Evolutionary conservation across 1,140 invertebrate genomes (phyloP).

Genomic region (Zaprionus africanus): DNA sequence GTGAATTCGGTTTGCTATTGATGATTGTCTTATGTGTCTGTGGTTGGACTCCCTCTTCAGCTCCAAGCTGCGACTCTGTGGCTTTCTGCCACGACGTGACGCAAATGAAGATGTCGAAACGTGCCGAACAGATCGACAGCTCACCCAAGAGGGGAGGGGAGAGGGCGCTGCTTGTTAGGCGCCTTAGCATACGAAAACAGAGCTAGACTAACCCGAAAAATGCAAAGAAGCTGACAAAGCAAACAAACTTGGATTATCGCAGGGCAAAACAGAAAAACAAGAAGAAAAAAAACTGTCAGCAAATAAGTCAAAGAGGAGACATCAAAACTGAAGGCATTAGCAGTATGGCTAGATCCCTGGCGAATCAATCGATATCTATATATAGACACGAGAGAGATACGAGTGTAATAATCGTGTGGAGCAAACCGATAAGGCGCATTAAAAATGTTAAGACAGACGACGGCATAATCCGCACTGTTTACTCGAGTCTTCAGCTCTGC

Average conservation of each 20-base stretch:
- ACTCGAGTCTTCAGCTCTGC: not conserved
- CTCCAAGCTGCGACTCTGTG: conserved; percentile 11
- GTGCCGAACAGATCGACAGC: conserved; percentile 29
- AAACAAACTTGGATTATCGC: conserved; percentile 22
- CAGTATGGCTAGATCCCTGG: not conserved
- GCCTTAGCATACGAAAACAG: not conserved
- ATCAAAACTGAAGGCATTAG: conserved; percentile 4
- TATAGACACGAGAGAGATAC: not conserved
- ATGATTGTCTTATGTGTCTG: conserved; percentile 19
- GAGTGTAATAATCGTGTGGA: not conserved
- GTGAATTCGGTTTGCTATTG: not conserved
- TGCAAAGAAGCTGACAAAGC: conserved; percentile 38
- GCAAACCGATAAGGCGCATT: not conserved
- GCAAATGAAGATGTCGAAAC: conserved; percentile 52
- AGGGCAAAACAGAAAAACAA: conserved; percentile 2
- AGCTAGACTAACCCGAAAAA: conserved; percentile 23
- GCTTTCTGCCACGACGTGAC: conserved; percentile 47
- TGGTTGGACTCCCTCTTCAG: conserved; percentile 31
- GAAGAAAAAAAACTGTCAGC: conserved; percentile 15
- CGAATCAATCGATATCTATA: not conserved
- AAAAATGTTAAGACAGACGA: not conserved
- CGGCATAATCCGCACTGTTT: not conserved
- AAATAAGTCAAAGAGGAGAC: conserved; percentile 29
- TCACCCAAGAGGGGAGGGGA: not conserved
- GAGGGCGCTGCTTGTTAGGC: not conserved